A percentile compares a stretch with the other conserved stretches of the same genome.
Conservation (phyloP, 2,797 vertebrate genomes). For the Lophotriccus pileatus region DNA sequence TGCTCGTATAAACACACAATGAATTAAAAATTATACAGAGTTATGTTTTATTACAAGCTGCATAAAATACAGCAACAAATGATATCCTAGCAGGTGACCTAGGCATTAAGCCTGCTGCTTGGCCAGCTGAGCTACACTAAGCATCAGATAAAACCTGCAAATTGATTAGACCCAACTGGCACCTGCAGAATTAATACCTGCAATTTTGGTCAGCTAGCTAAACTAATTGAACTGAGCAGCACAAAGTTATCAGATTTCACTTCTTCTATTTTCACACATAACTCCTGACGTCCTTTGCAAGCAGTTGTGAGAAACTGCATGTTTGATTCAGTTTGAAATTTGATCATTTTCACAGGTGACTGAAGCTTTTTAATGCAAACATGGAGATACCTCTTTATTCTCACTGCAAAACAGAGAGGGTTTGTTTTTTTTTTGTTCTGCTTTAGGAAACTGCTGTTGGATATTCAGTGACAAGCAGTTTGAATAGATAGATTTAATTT, state of each 20-base stretch:
- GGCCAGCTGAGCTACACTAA: slow-evolving; percentile 34
- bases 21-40: not conserved
- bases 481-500: slow-evolving; percentile 60
- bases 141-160: slow-evolving; percentile 39
- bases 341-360: slow-evolving; percentile 41
- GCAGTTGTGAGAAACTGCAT: slow-evolving; percentile 35
- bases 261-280: slow-evolving; percentile 45
- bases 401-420: not conserved
- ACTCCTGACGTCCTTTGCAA: slow-evolving; percentile 58
- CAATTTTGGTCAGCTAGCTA: slow-evolving; percentile 25
- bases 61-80: slow-evolving; percentile 18
- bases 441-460: slow-evolving; percentile 10
- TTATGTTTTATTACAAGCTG: not conserved
- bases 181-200: slow-evolving; percentile 64
- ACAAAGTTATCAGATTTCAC: slow-evolving; percentile 39
- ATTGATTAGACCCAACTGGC: slow-evolving; percentile 39
- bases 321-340: slow-evolving; percentile 49
- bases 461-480: slow-evolving; percentile 38
- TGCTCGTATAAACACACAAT: not conserved
- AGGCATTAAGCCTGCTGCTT: not conserved
- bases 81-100: slow-evolving; percentile 42
- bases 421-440: not conserved
- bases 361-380: slow-evolving; percentile 31
- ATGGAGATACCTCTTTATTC: slow-evolving; percentile 1
- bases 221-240: slow-evolving; percentile 50